Evolutionary conservation across 2,113 vertebrate genomes (phyloP).

Genomic region (Antennarius striatus): DNA sequence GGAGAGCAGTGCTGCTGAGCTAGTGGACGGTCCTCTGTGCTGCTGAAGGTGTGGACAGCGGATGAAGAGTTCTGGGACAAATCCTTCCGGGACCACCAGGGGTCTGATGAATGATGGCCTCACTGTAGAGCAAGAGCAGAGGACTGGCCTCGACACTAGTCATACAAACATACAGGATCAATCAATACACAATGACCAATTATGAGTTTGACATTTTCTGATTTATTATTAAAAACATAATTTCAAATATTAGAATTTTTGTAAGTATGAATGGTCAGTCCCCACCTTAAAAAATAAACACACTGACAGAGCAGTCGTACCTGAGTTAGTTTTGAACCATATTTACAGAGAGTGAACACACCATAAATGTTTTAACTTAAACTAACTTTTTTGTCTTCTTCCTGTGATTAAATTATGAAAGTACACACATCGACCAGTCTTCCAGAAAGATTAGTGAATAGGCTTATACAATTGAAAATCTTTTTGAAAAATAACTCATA

Average conservation of each 20-base stretch:
- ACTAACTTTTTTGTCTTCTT: background rate
- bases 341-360: too few species aligned
- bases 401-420: background rate
- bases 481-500: background rate
- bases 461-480: background rate
- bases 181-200: background rate
- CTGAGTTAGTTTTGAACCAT: too few species aligned
- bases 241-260: background rate
- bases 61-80: slow-evolving; percentile 87
- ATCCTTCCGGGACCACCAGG: slow-evolving; percentile 78
- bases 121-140: slow-evolving; percentile 39
- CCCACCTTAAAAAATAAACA: too few species aligned
- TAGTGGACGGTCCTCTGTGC: slow-evolving; percentile 26
- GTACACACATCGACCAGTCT: background rate
- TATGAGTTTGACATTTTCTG: background rate
- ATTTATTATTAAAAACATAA: background rate
- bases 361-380: too few species aligned
- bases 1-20: background rate
- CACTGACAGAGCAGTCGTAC: too few species aligned
- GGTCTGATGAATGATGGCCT: slow-evolving; percentile 78
- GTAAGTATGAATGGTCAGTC: too few species aligned
- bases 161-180: too few species aligned
- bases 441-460: background rate
- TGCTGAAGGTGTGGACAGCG: slow-evolving; percentile 66
- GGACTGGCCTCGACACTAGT: background rate